Conservation (phyloP, 2,797 vertebrate species). For the Leptodactylus fallax region DNA sequence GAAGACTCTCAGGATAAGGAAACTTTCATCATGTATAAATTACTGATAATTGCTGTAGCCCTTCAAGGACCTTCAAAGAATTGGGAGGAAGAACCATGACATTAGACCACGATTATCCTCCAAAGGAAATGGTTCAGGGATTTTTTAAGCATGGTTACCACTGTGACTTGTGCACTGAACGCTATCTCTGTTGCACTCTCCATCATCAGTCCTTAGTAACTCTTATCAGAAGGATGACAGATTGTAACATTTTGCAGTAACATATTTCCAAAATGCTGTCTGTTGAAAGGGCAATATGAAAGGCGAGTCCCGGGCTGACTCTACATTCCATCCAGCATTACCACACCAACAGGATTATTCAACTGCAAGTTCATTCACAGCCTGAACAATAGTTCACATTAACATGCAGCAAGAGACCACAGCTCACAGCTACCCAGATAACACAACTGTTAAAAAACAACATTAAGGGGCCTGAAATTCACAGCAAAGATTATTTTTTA, state of each 20-base stretch:
- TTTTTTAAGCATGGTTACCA: conserved; percentile 67
- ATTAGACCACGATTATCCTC: conserved; percentile 71
- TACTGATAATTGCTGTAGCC: conserved; percentile 80
- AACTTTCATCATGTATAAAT: conserved; percentile 87
- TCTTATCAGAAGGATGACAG: conserved; percentile 71
- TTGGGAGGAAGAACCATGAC: conserved; percentile 65
- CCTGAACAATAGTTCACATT: neutral
- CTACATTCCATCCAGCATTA: conserved; percentile 61
- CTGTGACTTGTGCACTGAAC: conserved; percentile 66
- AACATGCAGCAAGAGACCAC: conserved; percentile 14
- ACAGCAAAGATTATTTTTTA: neutral
- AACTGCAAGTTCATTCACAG: conserved; percentile 43
- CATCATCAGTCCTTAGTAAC: conserved; percentile 65
- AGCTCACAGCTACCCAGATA: conserved; percentile 44
- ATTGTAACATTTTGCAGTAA: conserved; percentile 52
- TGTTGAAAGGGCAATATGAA: conserved; percentile 65
- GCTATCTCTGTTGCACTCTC: conserved; percentile 65
- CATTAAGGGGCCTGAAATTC: conserved; percentile 11
- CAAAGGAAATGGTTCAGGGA: conserved; percentile 66
- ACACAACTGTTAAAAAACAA: conserved; percentile 15
- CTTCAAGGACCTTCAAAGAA: conserved; percentile 87
- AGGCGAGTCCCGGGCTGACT: conserved; percentile 60
- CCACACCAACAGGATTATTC: conserved; percentile 34
- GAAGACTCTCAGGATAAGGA: conserved; percentile 77
- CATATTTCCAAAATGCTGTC: conserved; percentile 62